A percentile compares a stretch with the other conserved stretches of the same genome.
phyloP scores from a whole-genome alignment of 2,797 vertebrate species.

The Picus viridis region DNA sequence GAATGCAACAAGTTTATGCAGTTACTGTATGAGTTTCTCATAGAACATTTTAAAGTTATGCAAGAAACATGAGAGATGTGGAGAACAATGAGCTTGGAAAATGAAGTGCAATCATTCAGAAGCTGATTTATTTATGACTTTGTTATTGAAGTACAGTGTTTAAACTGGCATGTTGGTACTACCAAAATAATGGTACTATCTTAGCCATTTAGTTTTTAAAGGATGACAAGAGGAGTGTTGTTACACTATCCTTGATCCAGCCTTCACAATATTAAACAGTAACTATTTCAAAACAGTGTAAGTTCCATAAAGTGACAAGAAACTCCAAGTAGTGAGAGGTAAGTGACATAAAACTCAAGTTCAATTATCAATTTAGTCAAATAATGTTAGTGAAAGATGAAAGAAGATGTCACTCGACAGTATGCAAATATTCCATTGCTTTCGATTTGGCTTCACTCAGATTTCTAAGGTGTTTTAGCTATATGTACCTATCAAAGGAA shows the following conservation, averaged over 20 bases:
- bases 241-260: neutral
- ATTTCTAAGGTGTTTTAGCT: neutral
- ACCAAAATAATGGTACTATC: neutral
- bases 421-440: neutral
- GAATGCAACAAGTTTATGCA: constrained; percentile 32
- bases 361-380: neutral
- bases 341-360: neutral
- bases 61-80: neutral
- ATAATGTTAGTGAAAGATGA: neutral
- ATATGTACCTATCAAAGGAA: neutral
- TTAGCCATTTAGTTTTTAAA: neutral
- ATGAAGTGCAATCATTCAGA: neutral
- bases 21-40: neutral
- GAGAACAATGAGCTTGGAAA: neutral
- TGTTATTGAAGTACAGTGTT: neutral
- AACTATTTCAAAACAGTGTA: neutral
- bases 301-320: neutral
- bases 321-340: neutral
- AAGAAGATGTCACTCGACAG: neutral
- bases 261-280: neutral
- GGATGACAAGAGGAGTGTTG: neutral
- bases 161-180: neutral
- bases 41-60: neutral
- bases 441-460: neutral
- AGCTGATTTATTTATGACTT: neutral